Conservation (phyloP, 2,888 invertebrate genomes). For the Deladenus siricidicola region DNA sequence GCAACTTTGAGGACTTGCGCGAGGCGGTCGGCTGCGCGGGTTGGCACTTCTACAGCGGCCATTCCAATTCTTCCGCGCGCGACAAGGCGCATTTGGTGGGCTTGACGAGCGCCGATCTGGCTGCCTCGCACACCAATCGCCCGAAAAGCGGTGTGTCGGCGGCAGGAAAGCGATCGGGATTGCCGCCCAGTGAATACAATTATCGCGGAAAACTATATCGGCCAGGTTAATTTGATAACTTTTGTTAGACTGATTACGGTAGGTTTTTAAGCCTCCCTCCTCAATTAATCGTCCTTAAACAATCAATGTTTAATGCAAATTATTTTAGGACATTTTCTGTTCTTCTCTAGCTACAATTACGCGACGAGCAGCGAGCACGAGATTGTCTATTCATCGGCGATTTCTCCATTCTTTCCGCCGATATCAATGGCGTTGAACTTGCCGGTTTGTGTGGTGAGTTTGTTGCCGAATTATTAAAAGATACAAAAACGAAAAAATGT, state of each 20-base stretch:
- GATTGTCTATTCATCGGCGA: slow-evolving; percentile 21
- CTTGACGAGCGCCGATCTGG: background rate
- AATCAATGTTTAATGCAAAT: background rate
- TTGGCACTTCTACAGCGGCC: slow-evolving; percentile 23
- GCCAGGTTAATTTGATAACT: slow-evolving; percentile 1
- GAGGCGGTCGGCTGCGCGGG: slow-evolving; percentile 22
- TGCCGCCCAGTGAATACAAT: slow-evolving; percentile 12
- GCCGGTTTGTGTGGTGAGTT: slow-evolving; percentile 3
- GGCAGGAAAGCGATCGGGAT: slow-evolving; percentile 4
- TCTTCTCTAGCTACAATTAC: slow-evolving; percentile 33
- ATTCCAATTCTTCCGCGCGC: background rate
- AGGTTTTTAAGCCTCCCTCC: background rate
- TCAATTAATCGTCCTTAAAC: background rate
- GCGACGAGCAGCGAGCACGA: slow-evolving; percentile 15
- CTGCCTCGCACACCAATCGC: slow-evolving; percentile 6
- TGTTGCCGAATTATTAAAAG: background rate
- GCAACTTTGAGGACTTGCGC: slow-evolving; percentile 31
- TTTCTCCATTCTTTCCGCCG: slow-evolving; percentile 23
- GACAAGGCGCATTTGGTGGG: slow-evolving; percentile 8
- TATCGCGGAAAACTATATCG: slow-evolving; percentile 13
- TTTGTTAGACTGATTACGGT: background rate
- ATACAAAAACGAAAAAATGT: background rate
- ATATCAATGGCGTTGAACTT: background rate
- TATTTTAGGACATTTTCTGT: slow-evolving; percentile 30
- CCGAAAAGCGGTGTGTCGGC: background rate